Base-by-base conservation (phyloP, 1,140 invertebrate genomes). In the Nymphalis io region DNA sequence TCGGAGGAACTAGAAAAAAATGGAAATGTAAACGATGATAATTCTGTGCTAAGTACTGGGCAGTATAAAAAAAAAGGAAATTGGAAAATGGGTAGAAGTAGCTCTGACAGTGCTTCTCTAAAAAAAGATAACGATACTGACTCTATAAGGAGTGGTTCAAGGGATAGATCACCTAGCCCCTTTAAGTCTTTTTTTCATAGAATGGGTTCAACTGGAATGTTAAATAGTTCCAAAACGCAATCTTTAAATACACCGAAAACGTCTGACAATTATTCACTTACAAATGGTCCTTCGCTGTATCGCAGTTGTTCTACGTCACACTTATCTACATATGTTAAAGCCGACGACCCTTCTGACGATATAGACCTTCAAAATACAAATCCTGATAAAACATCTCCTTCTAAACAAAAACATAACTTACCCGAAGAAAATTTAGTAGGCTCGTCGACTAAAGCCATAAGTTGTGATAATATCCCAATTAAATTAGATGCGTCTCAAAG, bases 291-390 rank as follows among this genome's bases (percentile, higher is more conserved):
- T 10, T 82, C 90, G 6, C 88, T 96, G n/a, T 96, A 95, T 80
- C 92, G 95, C 58, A 96, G 95, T 79, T 95, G 95, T 78, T 96
- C 95, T 55, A 96, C 95, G 13, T 96, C 95, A 58, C 95, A 96
- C 78, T 83, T 96, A 70, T 95, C 94, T 0, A 94, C 94, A n/a
- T 96, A 96, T 79, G 93, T 96, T 15, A 95, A 95, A 81, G 95
- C 95, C 44, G 95, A 96, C 75, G 95, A 96, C 91, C 95, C 95
- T 15, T 95, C 95, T 10, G 95, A 96, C 76, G 95, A 95, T 16
- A 93, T 96, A 53, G 95, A 95, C 80, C 90, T 95, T 48, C 93
- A 93, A 72, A 92, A 93, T 68, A 78, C 81, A 55, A 79, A 85
- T 15, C 88, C 89, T 78, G 88, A 78, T 83, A 90, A 85, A 79